phyloP scores from a whole-genome alignment of 2,797 vertebrate genomes.

The Lates japonicus region DNA sequence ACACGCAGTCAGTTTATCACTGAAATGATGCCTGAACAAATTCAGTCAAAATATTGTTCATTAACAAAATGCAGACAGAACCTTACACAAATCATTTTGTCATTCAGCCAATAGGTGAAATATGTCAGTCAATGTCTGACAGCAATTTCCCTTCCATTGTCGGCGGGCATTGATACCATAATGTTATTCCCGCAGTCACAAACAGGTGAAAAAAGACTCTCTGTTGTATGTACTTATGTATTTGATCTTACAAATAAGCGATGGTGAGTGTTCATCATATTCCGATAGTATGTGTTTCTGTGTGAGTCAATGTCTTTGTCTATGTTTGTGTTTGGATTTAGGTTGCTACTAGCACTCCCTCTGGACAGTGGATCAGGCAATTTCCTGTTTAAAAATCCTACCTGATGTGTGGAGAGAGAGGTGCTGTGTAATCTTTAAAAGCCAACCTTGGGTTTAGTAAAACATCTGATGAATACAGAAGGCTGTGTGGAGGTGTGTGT shows the following conservation, averaged over 20 bases:
- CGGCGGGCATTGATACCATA: slow-evolving; percentile 7
- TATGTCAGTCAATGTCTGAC: not conserved
- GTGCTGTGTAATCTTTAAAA: slow-evolving; percentile 81
- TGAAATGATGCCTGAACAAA: not conserved
- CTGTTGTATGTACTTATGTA: slow-evolving; percentile 6
- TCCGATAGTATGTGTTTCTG: slow-evolving; percentile 45
- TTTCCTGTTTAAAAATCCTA: slow-evolving; percentile 76
- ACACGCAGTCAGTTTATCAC: too few species aligned
- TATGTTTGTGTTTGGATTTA: slow-evolving; percentile 70
- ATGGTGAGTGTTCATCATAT: slow-evolving; percentile 29
- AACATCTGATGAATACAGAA: slow-evolving; percentile 81
- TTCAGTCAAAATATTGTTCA: not conserved
- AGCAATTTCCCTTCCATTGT: not conserved
- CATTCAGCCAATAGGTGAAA: not conserved
- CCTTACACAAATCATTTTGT: not conserved
- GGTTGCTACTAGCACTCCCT: slow-evolving; percentile 75
- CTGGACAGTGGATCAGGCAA: slow-evolving; percentile 78
- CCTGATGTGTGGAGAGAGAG: slow-evolving; percentile 68
- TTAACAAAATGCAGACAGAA: not conserved
- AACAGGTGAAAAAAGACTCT: slow-evolving; percentile 21
- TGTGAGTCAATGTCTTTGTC: slow-evolving; percentile 55
- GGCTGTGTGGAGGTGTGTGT: slow-evolving; percentile 58
- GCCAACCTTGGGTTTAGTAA: slow-evolving; percentile 74
- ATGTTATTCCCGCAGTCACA: slow-evolving; percentile 1
- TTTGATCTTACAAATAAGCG: slow-evolving; percentile 32